Evolutionary conservation across 2,888 invertebrate genomes (phyloP), one percentile per base, ranked within the genome.

Genomic region (Synanthedon tipuliformis): DNA sequence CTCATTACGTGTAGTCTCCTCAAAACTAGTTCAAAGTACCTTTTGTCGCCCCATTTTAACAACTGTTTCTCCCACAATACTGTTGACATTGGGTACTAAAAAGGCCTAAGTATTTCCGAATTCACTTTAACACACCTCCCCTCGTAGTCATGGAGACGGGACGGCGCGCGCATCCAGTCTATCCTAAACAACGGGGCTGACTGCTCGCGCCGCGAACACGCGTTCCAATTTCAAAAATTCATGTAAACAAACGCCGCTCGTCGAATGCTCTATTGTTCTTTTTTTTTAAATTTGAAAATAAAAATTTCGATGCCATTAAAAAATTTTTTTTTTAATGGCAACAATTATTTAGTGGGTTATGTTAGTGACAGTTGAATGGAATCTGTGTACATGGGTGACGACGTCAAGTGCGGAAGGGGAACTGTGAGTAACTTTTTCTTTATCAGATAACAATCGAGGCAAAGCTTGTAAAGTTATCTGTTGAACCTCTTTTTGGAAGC

Each of bases 121-220:
- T 45, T 45, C 13, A 41, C 13, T 4, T 45, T 45, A 13, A 1
- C 45, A 45, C 45, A 45, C 45, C 45, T 45, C 45, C 63, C 76
- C 88, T 59, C 54, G 81, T 84, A 62, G 58, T 71, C 71, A 82
- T 81, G 73, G 68, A 54, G 68, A 85, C 83, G 61, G 15, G 57
- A 57, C 74, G 77, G 83, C 85, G 85, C 85, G 86, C 86, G 85
- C 86, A 84, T 18, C 75, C 81, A 85, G 85, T 85, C 68, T 57
- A 61, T 57, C 63, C 69, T 61, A 63, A 71, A 64, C 75, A 58
- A 54, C 64, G 61, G 63, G 41, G 55, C 60, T 54, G 71, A 61
- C 57, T 65, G 72, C 77, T 69, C 82, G 86, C 73, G 75, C 75
- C 59, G 52, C 55, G 55, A 12, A 12, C 12, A 8, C 16, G 4